These are phyloP conservation scores for Leptinotarsa texana DNA, from an alignment of 1,140 invertebrate species.

Conservation along the genomic window DNA sequence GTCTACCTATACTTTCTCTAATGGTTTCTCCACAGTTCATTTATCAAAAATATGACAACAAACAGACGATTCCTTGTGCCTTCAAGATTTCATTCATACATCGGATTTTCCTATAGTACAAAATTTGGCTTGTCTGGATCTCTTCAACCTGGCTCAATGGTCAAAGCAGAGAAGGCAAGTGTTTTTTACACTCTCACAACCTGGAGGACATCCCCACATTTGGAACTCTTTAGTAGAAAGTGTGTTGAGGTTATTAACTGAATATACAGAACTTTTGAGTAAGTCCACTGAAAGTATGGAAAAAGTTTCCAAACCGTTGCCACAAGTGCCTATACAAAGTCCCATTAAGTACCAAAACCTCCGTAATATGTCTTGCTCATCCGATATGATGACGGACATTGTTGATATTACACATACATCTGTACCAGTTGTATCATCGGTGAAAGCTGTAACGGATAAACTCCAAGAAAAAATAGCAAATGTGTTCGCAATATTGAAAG, in stretches of 20 bases:
- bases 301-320: constrained; percentile 13
- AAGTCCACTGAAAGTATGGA: constrained; percentile 57
- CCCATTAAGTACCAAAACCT: constrained; percentile 41
- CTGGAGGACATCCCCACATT: constrained; percentile 77
- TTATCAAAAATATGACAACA: constrained; percentile 4
- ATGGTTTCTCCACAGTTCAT: no score
- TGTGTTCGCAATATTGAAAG: constrained; percentile 45
- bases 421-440: constrained; percentile 16
- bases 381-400: constrained; percentile 16
- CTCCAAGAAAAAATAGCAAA: constrained; percentile 32
- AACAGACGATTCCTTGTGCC: constrained; percentile 44
- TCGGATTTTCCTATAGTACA: constrained; percentile 67
- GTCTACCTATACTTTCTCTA: no score
- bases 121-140: constrained; percentile 71
- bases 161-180: constrained; percentile 61
- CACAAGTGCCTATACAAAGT: constrained; percentile 19
- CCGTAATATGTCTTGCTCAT: constrained; percentile 42
- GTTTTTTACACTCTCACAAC: constrained; percentile 74
- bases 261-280: constrained; percentile 65
- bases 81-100: constrained; percentile 63
- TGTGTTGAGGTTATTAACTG: constrained; percentile 63
- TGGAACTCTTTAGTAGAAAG: constrained; percentile 73
- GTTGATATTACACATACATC: constrained; percentile 32
- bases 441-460: constrained; percentile 26
- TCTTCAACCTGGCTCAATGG: constrained; percentile 65